Conservation (phyloP, 1,140 invertebrate species). For the Bombus superbus region DNA sequence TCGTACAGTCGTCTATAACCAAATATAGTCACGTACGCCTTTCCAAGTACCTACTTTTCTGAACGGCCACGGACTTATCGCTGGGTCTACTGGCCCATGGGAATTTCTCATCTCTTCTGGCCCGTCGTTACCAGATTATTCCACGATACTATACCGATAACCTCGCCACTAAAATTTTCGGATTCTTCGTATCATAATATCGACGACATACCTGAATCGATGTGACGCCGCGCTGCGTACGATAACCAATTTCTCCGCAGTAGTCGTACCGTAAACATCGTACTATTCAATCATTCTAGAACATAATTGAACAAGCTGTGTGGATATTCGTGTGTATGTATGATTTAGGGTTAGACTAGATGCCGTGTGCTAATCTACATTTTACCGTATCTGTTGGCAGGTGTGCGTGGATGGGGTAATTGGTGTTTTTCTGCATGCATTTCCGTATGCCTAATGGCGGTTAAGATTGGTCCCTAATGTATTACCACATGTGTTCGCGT, state of each 20-base stretch:
- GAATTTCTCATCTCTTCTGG: too few species aligned
- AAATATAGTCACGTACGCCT: too few species aligned
- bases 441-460: background rate
- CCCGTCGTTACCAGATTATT: too few species aligned
- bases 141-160: background rate
- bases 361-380: background rate
- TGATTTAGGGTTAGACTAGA: background rate
- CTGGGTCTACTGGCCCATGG: too few species aligned
- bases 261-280: background rate
- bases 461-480: background rate
- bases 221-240: too few species aligned
- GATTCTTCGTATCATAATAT: background rate
- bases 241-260: background rate
- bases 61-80: rapidly evolving
- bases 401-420: background rate
- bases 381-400: background rate
- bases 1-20: too few species aligned
- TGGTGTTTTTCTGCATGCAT: background rate
- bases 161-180: rapidly evolving
- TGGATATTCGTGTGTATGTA: background rate
- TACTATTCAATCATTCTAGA: background rate
- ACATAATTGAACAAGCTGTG: background rate
- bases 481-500: background rate
- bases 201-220: background rate
- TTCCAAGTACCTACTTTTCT: too few species aligned